These are phyloP conservation scores for Lottia gigantea DNA, from an alignment of 2,888 invertebrate species.

Conservation along the genomic window DNA sequence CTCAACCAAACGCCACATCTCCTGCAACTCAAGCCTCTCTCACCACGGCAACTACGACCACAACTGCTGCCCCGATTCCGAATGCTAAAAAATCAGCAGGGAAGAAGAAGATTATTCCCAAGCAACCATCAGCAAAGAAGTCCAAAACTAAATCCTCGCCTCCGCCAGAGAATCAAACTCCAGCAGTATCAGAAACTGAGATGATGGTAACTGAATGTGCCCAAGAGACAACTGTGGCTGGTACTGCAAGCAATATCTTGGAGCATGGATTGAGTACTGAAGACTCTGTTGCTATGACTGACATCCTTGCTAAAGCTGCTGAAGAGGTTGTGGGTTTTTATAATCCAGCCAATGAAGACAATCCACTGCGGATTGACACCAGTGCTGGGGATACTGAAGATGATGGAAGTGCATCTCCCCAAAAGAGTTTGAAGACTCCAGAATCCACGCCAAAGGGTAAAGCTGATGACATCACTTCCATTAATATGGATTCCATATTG, in stretches of 20 bases:
- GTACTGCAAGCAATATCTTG: neutral
- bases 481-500: neutral
- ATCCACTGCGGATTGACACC: slow-evolving; percentile 60
- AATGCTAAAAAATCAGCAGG: slow-evolving; percentile 13
- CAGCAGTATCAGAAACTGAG: slow-evolving; percentile 2
- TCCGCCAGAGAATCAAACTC: slow-evolving; percentile 1
- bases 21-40: slow-evolving; percentile 4
- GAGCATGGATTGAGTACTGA: neutral
- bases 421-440: slow-evolving; percentile 8
- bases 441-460: neutral
- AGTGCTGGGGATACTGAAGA: slow-evolving; percentile 53
- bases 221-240: neutral
- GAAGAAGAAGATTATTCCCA: slow-evolving; percentile 15
- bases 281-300: neutral
- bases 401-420: slow-evolving; percentile 28
- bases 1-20: slow-evolving; percentile 17
- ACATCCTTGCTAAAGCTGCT: slow-evolving; percentile 68
- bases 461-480: neutral
- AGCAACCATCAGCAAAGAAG: neutral
- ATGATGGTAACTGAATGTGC: neutral
- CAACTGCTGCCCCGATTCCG: slow-evolving; percentile 7
- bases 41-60: neutral
- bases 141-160: neutral
- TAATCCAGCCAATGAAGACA: slow-evolving; percentile 60
- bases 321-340: slow-evolving; percentile 64